phyloP scores from a whole-genome alignment of 2,113 vertebrate genomes.

The Bujurquina vittata region DNA sequence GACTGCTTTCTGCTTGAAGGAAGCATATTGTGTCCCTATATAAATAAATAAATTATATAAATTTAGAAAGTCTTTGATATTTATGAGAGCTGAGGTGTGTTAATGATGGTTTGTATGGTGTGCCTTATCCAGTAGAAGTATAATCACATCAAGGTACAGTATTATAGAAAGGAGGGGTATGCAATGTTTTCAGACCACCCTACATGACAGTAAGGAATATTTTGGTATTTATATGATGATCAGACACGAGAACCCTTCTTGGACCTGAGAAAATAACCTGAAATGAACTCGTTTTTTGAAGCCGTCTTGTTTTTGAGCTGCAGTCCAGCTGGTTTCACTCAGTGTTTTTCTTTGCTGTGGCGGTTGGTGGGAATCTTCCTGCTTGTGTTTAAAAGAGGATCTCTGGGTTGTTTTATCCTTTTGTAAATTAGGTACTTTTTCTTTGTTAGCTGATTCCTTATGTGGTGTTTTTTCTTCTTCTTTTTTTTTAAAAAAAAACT shows the following conservation, averaged over 20 bases:
- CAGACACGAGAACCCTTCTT: neutral
- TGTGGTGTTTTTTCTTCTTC: conserved; percentile 15
- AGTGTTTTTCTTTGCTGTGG: conserved; percentile 23
- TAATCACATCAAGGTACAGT: conserved; percentile 32
- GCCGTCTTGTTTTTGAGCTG: conserved; percentile 6
- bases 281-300: conserved; percentile 13
- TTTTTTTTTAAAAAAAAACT: neutral
- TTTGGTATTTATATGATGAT: conserved; percentile 9
- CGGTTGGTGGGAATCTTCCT: conserved; percentile 27
- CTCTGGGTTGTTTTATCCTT: conserved; percentile 20
- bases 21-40: conserved; percentile 11
- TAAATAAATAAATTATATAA: neutral
- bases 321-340: conserved; percentile 34
- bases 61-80: neutral
- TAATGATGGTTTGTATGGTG: conserved; percentile 15
- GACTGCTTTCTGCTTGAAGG: neutral
- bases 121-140: conserved; percentile 65
- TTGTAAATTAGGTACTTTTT: conserved; percentile 43
- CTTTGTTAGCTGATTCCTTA: conserved; percentile 21
- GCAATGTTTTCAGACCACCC: conserved; percentile 33
- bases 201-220: neutral
- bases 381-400: conserved; percentile 23
- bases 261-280: conserved; percentile 21
- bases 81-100: conserved; percentile 32
- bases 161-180: conserved; percentile 11